Percentiles rank a stretch among this genome's conserved stretches.
Conservation (phyloP, 2,797 vertebrate species). For the Varecia variegata region DNA sequence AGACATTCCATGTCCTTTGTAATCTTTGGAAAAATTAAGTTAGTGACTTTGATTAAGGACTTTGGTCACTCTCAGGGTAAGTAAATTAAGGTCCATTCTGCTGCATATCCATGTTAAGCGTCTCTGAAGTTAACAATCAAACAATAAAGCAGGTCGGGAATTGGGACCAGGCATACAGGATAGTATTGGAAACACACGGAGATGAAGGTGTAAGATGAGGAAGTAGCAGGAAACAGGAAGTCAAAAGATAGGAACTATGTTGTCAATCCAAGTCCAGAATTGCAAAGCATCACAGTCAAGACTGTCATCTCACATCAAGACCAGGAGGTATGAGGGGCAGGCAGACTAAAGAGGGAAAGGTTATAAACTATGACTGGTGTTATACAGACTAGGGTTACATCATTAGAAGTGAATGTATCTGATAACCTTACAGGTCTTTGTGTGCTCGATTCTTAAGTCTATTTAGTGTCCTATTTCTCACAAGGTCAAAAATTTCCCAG, state of each 20-base stretch:
- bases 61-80: not conserved
- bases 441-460: not conserved
- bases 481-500: not conserved
- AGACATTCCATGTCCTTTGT: not conserved
- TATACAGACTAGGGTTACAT: not conserved
- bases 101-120: fast-evolving
- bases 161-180: fast-evolving
- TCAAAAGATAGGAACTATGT: not conserved
- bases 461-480: not conserved
- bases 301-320: not conserved
- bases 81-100: not conserved
- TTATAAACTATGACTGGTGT: not conserved
- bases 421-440: not conserved
- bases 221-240: not conserved
- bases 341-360: fast-evolving
- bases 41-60: not conserved
- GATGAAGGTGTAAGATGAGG: not conserved
- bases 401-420: too few species aligned
- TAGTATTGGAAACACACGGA: not conserved
- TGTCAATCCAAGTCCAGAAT: not conserved
- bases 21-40: not conserved
- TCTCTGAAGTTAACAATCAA: not conserved
- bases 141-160: not conserved
- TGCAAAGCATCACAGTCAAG: not conserved
- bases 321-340: fast-evolving